A percentile compares a stretch with the other conserved stretches of the same genome.
phyloP scores from a whole-genome alignment of 2,113 vertebrate species.

The Gopherus evgoodei region DNA sequence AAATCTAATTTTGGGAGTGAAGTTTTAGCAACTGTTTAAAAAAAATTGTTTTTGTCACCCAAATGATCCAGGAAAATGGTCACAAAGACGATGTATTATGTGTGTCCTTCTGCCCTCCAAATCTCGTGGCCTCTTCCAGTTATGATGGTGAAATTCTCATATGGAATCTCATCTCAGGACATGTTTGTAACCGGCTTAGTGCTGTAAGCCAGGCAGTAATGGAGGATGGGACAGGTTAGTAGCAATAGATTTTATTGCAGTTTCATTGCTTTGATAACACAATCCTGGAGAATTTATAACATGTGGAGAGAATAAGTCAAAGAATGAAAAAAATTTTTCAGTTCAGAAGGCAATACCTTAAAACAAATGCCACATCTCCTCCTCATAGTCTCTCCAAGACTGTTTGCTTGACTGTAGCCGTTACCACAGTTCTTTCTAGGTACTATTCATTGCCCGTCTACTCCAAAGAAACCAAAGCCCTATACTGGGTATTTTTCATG shows the following conservation, averaged over 20 bases:
- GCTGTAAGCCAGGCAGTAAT: background rate
- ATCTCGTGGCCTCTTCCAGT: slow-evolving; percentile 30
- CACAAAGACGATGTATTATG: slow-evolving; percentile 31
- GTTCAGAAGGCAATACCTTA: background rate
- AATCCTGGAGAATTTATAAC: background rate
- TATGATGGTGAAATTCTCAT: slow-evolving; percentile 25
- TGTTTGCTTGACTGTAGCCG: background rate
- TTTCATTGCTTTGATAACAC: background rate
- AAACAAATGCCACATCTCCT: background rate
- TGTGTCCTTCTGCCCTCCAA: slow-evolving; percentile 20
- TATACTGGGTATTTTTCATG: background rate
- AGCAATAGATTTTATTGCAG: background rate
- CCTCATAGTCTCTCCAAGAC: background rate
- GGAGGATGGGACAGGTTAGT: background rate
- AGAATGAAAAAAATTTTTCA: background rate
- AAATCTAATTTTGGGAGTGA: background rate
- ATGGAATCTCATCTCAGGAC: slow-evolving; percentile 12
- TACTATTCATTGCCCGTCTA: background rate
- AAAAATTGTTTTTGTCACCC: background rate
- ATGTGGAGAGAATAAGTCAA: background rate
- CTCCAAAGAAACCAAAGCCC: background rate
- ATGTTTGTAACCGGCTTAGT: background rate
- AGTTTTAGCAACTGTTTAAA: background rate
- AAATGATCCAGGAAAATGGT: background rate
- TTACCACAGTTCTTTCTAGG: background rate